Evolutionary conservation across 2,797 vertebrate genomes (phyloP).

Genomic region (Onychomys leucogaster): DNA sequence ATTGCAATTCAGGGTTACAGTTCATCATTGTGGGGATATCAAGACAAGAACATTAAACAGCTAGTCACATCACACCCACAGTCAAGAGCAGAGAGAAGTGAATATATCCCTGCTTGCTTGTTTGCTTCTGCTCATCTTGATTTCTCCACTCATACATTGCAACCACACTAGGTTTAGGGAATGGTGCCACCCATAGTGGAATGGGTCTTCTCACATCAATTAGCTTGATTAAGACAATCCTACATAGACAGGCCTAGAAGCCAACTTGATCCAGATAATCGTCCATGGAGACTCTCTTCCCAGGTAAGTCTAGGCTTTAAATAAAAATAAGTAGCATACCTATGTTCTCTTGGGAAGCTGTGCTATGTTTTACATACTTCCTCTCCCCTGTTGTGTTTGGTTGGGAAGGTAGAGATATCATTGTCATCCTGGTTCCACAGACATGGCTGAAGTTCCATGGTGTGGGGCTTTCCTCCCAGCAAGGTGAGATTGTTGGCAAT

Average conservation of each 20-base stretch:
- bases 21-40: neutral
- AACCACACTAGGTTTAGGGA: neutral
- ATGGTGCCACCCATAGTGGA: neutral
- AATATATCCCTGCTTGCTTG: neutral
- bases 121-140: neutral
- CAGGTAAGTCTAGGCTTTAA: neutral
- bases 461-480: fast-evolving
- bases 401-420: neutral
- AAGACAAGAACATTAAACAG: neutral
- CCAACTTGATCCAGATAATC: neutral
- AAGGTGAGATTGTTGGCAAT: fast-evolving
- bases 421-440: neutral
- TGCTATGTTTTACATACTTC: fast-evolving
- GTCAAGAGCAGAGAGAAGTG: neutral
- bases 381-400: too few species aligned
- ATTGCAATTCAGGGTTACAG: neutral
- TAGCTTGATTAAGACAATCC: neutral
- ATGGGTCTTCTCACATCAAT: neutral
- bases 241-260: neutral
- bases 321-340: neutral
- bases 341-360: neutral
- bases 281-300: neutral
- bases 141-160: neutral
- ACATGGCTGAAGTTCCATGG: neutral
- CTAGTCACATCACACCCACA: neutral